A percentile compares a stretch with the other conserved stretches of the same genome.
phyloP scores from a whole-genome alignment of 2,113 vertebrate species.

The Casuarius casuarius region DNA sequence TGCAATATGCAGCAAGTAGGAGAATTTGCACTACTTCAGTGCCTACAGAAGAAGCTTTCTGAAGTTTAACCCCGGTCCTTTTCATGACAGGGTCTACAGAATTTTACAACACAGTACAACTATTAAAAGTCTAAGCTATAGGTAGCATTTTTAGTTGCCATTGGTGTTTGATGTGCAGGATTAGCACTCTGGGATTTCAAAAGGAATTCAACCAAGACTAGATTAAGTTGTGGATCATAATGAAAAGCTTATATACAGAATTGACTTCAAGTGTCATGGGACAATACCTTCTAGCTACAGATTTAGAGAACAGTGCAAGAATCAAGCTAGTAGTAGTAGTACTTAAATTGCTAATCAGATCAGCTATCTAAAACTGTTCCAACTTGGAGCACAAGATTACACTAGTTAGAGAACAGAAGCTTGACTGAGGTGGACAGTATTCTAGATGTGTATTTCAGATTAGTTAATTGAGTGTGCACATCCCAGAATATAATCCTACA shows the following conservation, averaged over 20 bases:
- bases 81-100: constrained; percentile 24
- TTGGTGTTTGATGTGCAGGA: constrained; percentile 70
- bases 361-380: constrained; percentile 56
- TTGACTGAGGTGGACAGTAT: constrained; percentile 47
- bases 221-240: background rate
- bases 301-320: background rate
- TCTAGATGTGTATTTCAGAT: constrained; percentile 30
- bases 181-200: constrained; percentile 78
- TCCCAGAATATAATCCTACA: constrained; percentile 84
- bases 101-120: constrained; percentile 48
- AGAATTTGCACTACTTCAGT: constrained; percentile 11
- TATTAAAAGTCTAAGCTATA: constrained; percentile 64
- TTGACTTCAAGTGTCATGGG: background rate
- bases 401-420: constrained; percentile 47
- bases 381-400: constrained; percentile 58
- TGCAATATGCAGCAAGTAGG: background rate
- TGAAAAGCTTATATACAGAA: background rate
- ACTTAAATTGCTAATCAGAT: constrained; percentile 16
- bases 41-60: constrained; percentile 38
- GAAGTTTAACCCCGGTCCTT: constrained; percentile 26
- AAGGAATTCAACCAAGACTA: background rate
- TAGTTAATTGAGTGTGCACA: constrained; percentile 70
- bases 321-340: constrained; percentile 4
- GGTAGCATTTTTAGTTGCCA: constrained; percentile 55
- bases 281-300: background rate